A percentile compares a stretch with the other conserved stretches of the same genome.
Evolutionary conservation across 2,888 invertebrate species (phyloP).

Genomic region (Anoncus sp.): DNA sequence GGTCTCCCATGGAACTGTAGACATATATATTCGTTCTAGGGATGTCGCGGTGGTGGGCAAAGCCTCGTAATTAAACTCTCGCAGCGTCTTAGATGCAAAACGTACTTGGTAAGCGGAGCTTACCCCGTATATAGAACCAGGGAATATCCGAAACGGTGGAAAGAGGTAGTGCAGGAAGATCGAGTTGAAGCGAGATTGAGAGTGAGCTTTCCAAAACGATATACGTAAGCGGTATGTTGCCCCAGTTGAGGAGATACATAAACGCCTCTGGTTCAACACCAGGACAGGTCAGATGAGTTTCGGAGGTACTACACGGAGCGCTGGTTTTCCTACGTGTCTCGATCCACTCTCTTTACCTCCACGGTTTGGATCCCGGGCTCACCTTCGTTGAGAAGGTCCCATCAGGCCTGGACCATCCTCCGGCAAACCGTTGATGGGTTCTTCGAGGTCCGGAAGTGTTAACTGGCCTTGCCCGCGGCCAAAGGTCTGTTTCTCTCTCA

Average conservation of each 20-base stretch:
- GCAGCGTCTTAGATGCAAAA: conserved; percentile 81
- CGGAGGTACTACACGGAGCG: conserved; percentile 30
- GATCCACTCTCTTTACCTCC: conserved; percentile 59
- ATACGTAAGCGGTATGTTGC: conserved; percentile 38
- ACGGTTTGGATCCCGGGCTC: conserved; percentile 27
- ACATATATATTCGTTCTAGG: conserved; percentile 53
- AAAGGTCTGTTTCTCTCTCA: conserved; percentile 38
- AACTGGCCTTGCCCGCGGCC: conserved; percentile 69
- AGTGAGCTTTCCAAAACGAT: conserved; percentile 39
- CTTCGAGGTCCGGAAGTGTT: conserved; percentile 72
- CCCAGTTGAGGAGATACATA: conserved; percentile 36
- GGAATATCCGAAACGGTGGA: conserved; percentile 46
- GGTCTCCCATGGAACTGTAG: conserved; percentile 18
- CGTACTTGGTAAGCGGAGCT: conserved; percentile 80
- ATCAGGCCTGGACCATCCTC: conserved; percentile 2
- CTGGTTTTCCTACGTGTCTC: conserved; percentile 30
- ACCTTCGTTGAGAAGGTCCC: conserved; percentile 31
- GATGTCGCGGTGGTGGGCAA: conserved; percentile 62
- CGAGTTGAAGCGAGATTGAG: conserved; percentile 35
- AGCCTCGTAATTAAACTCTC: conserved; percentile 80
- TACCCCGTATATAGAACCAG: conserved; percentile 61
- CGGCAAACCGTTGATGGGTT: conserved; percentile 74
- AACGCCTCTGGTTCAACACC: conserved; percentile 60
- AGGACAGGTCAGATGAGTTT: conserved; percentile 68
- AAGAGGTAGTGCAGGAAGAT: conserved; percentile 48